These are phyloP conservation scores for Eupleurogrammus muticus DNA, from an alignment of 2,797 vertebrate species.

Conservation along the genomic window DNA sequence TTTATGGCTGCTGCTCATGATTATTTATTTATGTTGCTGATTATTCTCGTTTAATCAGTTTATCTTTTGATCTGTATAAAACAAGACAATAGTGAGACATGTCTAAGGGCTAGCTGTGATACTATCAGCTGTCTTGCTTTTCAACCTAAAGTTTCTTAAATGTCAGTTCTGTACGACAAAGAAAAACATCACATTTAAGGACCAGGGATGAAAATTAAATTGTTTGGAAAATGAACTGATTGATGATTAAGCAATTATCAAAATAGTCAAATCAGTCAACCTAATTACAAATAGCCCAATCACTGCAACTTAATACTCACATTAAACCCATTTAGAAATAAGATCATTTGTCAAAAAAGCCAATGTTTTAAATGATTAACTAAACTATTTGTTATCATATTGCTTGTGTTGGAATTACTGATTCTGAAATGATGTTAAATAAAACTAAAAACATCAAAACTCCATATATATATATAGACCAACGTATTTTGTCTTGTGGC, in stretches of 20 bases:
- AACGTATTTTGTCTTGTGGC: no score
- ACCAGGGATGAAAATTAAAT: no score
- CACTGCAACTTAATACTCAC: neutral
- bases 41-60: neutral
- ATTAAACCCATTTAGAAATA: neutral
- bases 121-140: neutral
- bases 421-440: no score
- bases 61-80: neutral
- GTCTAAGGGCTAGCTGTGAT: neutral
- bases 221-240: no score
- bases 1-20: neutral
- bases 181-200: constrained; percentile 1
- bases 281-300: neutral
- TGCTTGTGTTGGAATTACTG: no score
- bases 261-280: neutral
- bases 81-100: neutral
- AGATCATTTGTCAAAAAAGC: neutral
- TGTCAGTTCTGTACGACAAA: neutral
- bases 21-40: neutral
- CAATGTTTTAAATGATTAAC: neutral
- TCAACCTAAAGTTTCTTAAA: no score
- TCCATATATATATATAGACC: no score
- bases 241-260: neutral
- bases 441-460: no score
- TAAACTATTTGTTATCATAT: no score